A percentile compares a stretch with the other conserved stretches of the same genome.
Conservation (phyloP, 2,888 invertebrate species). For the Herminia tarsipennalis region DNA sequence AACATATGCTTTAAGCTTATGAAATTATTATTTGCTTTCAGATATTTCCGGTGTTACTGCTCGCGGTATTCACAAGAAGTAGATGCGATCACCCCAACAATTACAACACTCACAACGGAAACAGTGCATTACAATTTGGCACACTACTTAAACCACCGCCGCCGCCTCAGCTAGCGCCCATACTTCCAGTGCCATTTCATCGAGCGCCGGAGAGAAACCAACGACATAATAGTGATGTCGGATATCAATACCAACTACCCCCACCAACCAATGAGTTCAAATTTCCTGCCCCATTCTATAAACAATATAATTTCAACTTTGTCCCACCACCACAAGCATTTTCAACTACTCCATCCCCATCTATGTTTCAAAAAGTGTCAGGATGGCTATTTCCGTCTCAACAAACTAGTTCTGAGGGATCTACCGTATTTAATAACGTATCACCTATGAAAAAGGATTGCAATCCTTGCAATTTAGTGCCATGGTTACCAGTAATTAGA, state of each 20-base stretch:
- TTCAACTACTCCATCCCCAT: conserved; percentile 74
- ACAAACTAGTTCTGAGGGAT: conserved; percentile 59
- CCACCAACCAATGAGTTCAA: conserved; percentile 68
- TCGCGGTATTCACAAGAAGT: conserved; percentile 59
- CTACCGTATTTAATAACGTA: conserved; percentile 51
- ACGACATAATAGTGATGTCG: conserved; percentile 65
- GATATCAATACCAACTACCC: conserved; percentile 67
- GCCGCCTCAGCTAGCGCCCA: conserved; percentile 62
- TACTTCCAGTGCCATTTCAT: conserved; percentile 75
- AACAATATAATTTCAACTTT: conserved; percentile 79
- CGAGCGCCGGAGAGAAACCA: conserved; percentile 63
- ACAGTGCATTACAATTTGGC: conserved; percentile 67
- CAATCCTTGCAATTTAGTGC: conserved; percentile 91
- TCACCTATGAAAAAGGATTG: conserved; percentile 85
- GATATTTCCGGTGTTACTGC: conserved; percentile 66
- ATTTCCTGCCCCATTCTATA: conserved; percentile 78
- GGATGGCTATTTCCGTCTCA: conserved; percentile 87
- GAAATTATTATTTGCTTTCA: conserved; percentile 52
- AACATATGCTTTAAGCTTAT: too few species aligned
- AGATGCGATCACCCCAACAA: conserved; percentile 61
- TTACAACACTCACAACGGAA: conserved; percentile 53
- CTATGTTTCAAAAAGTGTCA: conserved; percentile 86
- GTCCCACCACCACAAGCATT: conserved; percentile 78
- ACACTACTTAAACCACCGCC: conserved; percentile 77
- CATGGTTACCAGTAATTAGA: conserved; percentile 91